Base-by-base conservation (phyloP, 1,140 invertebrate genomes). In the Drosophila ogumai region DNA sequence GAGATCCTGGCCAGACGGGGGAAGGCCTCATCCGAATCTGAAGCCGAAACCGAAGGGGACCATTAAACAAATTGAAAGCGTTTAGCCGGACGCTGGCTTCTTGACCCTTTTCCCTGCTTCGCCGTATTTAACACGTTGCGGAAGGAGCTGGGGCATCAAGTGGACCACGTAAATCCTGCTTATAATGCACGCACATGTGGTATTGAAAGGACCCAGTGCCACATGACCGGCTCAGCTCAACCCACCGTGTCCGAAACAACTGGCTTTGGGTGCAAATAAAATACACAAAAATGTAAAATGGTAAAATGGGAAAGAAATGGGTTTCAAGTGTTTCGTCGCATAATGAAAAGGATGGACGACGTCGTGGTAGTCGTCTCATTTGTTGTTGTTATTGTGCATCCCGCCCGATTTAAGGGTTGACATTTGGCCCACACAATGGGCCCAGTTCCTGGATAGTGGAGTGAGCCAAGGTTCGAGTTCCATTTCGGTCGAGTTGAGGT, bases 21-120 rank as follows among this genome's bases (percentile, higher is more conserved):
- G 60, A 43, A 68, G 13, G 32, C 17, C 50, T 36, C 50, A 66
- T 75, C 41, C 63, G 54, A 68, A 63, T 66, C 55, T 12, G 19
- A 49, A 69, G 64, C 40, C 52, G 43, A 55, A 67, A 38, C 72
- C 63, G 72, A 75, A 74, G 41, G 58, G 71, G 58, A 90, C 84
- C 84, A 88, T 88, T 88, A 90, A 90, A 63, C 85, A 88, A 88
- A 88, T 88, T 88, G 85, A 88, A 88, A 90, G 78, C 84, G 73
- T 88, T 87, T 87, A 87, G 80, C 60, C 64, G 84, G 84, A 84
- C 79, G 75, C 66, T 72, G 55, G 81, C 84, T 84, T 81, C 84
- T 88, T 87, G 84, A 88, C 84, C 84, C 74, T 56, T 75, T 56
- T 57, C 28, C 69, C 36, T 22, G 55, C 49, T 32, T 34, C 6